Evolutionary conservation across 2,888 invertebrate species (phyloP).

Genomic region (Branchellion lobata): DNA sequence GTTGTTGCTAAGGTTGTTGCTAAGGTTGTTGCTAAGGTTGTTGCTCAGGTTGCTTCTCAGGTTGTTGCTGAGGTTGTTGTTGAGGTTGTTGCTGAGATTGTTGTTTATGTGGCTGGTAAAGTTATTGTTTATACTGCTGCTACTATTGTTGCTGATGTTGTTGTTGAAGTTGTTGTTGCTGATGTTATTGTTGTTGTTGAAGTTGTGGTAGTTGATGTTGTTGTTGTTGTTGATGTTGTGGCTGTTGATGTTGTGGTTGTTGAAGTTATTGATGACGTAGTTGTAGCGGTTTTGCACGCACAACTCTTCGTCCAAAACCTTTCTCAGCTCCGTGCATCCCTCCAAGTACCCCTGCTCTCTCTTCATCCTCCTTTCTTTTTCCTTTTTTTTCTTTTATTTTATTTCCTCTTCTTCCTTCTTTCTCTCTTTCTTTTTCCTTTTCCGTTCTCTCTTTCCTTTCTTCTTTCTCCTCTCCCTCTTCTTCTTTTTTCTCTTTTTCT

Average conservation of each 20-base stretch:
- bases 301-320: not conserved
- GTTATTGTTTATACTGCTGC: no score
- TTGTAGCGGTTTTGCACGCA: not conserved
- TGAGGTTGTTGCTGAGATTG: not conserved
- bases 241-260: not conserved
- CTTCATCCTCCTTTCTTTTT: not conserved
- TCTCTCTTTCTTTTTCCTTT: no score
- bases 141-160: constrained; percentile 11
- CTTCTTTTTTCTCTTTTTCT: no score
- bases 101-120: not conserved
- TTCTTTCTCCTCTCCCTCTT: no score
- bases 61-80: not conserved
- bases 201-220: not conserved
- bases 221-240: not conserved
- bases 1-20: no score
- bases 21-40: not conserved
- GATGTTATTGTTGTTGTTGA: not conserved
- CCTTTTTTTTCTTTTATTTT: no score
- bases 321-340: not conserved
- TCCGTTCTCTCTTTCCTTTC: no score
- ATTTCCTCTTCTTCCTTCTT: no score
- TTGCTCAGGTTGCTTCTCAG: not conserved
- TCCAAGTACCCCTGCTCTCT: not conserved
- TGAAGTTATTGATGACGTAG: not conserved
- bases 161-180: not conserved